phyloP scores from a whole-genome alignment of 2,113 vertebrate species.

The Pteronura brasiliensis region DNA sequence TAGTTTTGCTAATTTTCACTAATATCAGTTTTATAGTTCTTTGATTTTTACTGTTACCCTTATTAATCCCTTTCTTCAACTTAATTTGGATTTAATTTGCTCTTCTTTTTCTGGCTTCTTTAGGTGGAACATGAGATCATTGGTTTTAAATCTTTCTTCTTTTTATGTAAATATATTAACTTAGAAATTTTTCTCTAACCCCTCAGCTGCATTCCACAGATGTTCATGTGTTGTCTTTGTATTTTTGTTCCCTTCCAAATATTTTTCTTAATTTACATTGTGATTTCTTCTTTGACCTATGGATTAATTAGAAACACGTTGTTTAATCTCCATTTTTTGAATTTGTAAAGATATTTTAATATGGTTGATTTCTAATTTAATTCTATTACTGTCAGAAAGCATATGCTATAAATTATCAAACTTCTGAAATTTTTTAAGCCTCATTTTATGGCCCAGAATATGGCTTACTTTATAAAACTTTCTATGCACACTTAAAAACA shows the following conservation, averaged over 20 bases:
- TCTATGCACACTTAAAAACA: background rate
- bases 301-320: background rate
- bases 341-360: background rate
- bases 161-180: background rate
- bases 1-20: background rate
- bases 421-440: background rate
- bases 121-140: background rate
- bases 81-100: background rate
- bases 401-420: background rate
- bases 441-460: background rate
- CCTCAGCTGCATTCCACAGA: background rate
- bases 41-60: background rate
- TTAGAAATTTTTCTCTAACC: background rate
- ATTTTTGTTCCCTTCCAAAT: background rate
- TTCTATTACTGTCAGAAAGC: background rate
- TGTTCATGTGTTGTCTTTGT: background rate
- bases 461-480: background rate
- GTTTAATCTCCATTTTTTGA: background rate
- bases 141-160: background rate
- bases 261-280: background rate
- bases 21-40: background rate
- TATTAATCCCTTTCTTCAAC: background rate
- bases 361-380: background rate
- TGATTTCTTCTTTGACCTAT: background rate
- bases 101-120: background rate